Percentiles rank a stretch among this genome's conserved stretches.
Evolutionary conservation across 2,113 vertebrate species (phyloP).

Genomic region (Glareola pratincola): DNA sequence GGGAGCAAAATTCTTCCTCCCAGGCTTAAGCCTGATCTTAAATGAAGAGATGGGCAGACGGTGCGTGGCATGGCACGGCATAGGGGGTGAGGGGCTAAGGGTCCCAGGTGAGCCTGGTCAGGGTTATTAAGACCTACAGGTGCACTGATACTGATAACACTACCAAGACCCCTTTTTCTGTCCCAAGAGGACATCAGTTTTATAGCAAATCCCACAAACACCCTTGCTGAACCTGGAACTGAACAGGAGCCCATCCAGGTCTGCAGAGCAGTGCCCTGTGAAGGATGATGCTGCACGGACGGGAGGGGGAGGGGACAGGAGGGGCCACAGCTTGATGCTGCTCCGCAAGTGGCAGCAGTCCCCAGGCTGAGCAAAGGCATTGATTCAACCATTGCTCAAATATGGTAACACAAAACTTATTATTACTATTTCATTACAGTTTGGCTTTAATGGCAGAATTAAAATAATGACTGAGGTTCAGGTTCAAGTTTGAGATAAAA

Average conservation of each 20-base stretch:
- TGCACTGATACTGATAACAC: background rate
- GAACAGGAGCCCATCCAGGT: background rate
- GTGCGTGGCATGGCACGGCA: accelerated
- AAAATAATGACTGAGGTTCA: background rate
- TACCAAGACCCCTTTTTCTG: background rate
- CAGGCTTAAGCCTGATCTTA: background rate
- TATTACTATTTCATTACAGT: background rate
- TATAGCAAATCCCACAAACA: background rate
- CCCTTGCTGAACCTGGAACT: background rate
- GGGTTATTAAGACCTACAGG: background rate
- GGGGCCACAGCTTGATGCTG: background rate
- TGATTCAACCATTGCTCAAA: background rate
- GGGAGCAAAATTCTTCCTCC: background rate
- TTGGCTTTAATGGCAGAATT: background rate
- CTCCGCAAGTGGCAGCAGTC: background rate
- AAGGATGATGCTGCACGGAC: background rate
- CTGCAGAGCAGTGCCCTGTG: background rate
- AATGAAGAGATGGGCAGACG: background rate
- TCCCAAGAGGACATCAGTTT: background rate
- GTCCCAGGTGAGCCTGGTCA: background rate
- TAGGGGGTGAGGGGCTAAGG: background rate
- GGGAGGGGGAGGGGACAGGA: background rate
- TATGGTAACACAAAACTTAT: background rate
- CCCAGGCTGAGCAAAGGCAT: background rate
- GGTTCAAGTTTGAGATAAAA: background rate